These are phyloP conservation scores for Epizoanthus ramosus DNA, from an alignment of 92 coral and sea anemone species.

Conservation along the genomic window DNA sequence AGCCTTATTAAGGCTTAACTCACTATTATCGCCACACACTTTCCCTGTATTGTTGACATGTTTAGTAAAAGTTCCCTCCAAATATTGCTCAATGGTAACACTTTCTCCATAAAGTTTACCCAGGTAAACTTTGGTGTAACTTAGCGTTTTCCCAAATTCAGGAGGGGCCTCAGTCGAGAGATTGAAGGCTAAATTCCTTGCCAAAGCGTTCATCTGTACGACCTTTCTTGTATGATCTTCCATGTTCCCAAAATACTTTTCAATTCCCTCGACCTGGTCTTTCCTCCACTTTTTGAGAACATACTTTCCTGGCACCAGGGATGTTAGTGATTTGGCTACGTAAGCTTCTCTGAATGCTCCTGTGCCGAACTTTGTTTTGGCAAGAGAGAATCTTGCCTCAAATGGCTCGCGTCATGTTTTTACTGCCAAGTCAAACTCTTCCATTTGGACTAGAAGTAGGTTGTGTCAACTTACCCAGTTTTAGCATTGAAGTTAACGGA, in stretches of 20 bases:
- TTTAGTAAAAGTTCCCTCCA: conserved; percentile 59
- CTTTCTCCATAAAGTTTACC: conserved; percentile 59
- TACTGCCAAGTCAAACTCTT: conserved; percentile 57
- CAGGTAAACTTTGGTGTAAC: conserved; percentile 67
- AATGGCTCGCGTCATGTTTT: conserved; percentile 64
- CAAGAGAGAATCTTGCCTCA: conserved; percentile 59
- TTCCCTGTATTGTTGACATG: conserved; percentile 71
- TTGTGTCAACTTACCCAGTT: conserved; percentile 59
- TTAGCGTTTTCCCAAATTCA: conserved; percentile 48
- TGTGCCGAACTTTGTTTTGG: conserved; percentile 61
- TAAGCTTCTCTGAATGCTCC: conserved; percentile 71
- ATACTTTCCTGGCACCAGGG: conserved; percentile 60
- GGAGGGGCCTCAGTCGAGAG: conserved; percentile 47
- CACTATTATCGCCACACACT: conserved; percentile 38
- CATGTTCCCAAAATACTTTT: conserved; percentile 52
- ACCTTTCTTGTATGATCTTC: conserved; percentile 66
- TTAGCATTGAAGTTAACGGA: conserved; percentile 65
- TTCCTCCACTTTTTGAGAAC: conserved; percentile 63
- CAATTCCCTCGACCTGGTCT: conserved; percentile 52
- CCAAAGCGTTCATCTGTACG: conserved; percentile 70
- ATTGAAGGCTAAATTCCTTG: conserved; percentile 58
- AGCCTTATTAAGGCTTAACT: conserved; percentile 31
- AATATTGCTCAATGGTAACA: conserved; percentile 56
- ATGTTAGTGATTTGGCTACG: conserved; percentile 54
- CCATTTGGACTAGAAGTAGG: conserved; percentile 57